Evolutionary conservation across 1,140 invertebrate genomes (phyloP).

Genomic region (Heliothis virescens): DNA sequence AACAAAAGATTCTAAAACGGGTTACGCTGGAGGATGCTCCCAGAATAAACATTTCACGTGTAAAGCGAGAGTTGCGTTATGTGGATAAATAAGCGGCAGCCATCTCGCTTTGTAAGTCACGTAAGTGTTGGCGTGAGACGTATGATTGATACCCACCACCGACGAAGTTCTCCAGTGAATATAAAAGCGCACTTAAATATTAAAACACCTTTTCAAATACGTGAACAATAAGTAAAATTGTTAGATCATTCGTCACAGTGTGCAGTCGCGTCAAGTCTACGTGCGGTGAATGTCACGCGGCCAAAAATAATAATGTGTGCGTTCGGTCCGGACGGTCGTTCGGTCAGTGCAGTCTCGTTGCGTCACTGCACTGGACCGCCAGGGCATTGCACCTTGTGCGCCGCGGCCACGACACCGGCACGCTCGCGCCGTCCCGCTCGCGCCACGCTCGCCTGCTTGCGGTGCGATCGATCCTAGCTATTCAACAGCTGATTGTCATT

Average conservation of each 20-base stretch:
- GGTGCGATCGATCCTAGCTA: slow-evolving; percentile 73
- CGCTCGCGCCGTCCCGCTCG: slow-evolving; percentile 61
- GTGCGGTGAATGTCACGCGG: slow-evolving; percentile 78
- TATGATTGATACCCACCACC: slow-evolving; percentile 56
- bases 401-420: slow-evolving; percentile 52
- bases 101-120: slow-evolving; percentile 47
- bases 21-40: slow-evolving; percentile 61
- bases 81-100: slow-evolving; percentile 50
- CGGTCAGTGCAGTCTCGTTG: slow-evolving; percentile 82
- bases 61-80: slow-evolving; percentile 49
- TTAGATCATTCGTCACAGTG: slow-evolving; percentile 67
- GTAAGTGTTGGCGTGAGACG: slow-evolving; percentile 43
- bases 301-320: slow-evolving; percentile 78
- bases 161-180: slow-evolving; percentile 39
- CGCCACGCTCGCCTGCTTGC: slow-evolving; percentile 59
- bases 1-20: slow-evolving; percentile 71
- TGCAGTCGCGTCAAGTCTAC: slow-evolving; percentile 62
- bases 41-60: slow-evolving; percentile 63
- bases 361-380: slow-evolving; percentile 79
- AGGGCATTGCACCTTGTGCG: slow-evolving; percentile 81
- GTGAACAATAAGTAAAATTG: slow-evolving; percentile 61
- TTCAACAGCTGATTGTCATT: slow-evolving; percentile 82
- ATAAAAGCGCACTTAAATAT: slow-evolving; percentile 51
- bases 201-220: slow-evolving; percentile 49
- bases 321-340: slow-evolving; percentile 65